Evolutionary conservation across 1,140 invertebrate species (phyloP).

Genomic region (Neodiprion fabricii): DNA sequence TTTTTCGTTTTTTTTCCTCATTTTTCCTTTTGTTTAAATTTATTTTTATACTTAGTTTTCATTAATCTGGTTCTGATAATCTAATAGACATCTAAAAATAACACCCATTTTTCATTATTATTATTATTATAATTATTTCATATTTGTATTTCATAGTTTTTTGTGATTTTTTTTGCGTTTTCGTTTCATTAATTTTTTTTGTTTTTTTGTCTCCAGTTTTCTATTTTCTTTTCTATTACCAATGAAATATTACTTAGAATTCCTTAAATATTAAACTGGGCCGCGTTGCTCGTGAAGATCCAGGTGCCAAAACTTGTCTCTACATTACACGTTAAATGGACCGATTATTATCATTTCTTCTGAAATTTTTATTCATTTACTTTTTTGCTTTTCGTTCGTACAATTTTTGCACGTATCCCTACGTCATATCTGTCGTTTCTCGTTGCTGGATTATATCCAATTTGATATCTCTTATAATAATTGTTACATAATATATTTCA

Average conservation of each 20-base stretch:
- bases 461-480: too few relatives aligned
- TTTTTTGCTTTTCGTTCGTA: background rate
- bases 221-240: conserved; percentile 31
- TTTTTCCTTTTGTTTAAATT: conserved; percentile 25
- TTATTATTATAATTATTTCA: conserved; percentile 47
- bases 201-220: conserved; percentile 27
- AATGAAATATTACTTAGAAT: conserved; percentile 44
- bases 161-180: conserved; percentile 28
- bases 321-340: background rate
- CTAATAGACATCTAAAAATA: conserved; percentile 60
- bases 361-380: background rate
- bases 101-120: conserved; percentile 49
- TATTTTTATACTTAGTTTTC: conserved; percentile 46
- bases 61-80: conserved; percentile 48
- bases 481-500: background rate
- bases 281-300: conserved; percentile 30
- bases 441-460: background rate
- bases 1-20: conserved; percentile 43
- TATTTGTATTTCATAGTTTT: conserved; percentile 44
- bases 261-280: conserved; percentile 47
- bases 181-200: conserved; percentile 15
- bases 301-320: background rate
- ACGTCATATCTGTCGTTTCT: background rate
- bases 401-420: background rate
- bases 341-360: background rate